phyloP scores from a whole-genome alignment of 2,888 invertebrate genomes.

The Hartigia nigra region DNA sequence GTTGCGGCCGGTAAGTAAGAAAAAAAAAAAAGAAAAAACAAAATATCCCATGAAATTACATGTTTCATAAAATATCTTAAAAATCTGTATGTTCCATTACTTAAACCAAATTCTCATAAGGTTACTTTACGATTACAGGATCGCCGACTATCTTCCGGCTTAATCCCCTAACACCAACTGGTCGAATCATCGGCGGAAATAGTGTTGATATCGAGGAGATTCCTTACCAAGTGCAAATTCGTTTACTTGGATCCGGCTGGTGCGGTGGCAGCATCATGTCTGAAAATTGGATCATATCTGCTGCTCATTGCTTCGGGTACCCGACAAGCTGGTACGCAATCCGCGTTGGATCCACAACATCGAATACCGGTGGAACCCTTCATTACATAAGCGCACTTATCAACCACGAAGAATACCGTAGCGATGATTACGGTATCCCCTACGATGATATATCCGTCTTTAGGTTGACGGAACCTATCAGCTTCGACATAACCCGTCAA shows the following conservation, averaged over 20 bases:
- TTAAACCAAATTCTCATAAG: slow-evolving; percentile 68
- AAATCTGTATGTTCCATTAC: slow-evolving; percentile 62
- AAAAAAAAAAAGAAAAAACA: too few species aligned
- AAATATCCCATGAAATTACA: neutral
- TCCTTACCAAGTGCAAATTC: slow-evolving; percentile 67
- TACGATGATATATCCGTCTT: slow-evolving; percentile 70
- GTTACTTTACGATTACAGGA: slow-evolving; percentile 44
- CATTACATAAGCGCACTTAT: slow-evolving; percentile 67
- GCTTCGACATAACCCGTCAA: slow-evolving; percentile 65
- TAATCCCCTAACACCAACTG: slow-evolving; percentile 21
- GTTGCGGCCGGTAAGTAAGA: slow-evolving; percentile 19
- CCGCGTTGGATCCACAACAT: slow-evolving; percentile 69
- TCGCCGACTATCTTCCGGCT: slow-evolving; percentile 18
- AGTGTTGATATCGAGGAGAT: slow-evolving; percentile 65
- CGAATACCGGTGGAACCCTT: slow-evolving; percentile 67
- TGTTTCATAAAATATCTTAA: neutral
- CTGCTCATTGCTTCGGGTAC: slow-evolving; percentile 69
- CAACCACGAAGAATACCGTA: slow-evolving; percentile 69
- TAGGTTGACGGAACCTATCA: slow-evolving; percentile 66
- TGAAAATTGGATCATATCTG: slow-evolving; percentile 67
- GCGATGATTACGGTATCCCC: slow-evolving; percentile 48
- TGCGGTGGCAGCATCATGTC: slow-evolving; percentile 72
- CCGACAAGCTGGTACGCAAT: slow-evolving; percentile 56
- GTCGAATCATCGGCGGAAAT: slow-evolving; percentile 67
- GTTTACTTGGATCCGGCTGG: slow-evolving; percentile 63